phyloP scores from a whole-genome alignment of 2,113 vertebrate genomes.

The Trichomycterus rosablanca region DNA sequence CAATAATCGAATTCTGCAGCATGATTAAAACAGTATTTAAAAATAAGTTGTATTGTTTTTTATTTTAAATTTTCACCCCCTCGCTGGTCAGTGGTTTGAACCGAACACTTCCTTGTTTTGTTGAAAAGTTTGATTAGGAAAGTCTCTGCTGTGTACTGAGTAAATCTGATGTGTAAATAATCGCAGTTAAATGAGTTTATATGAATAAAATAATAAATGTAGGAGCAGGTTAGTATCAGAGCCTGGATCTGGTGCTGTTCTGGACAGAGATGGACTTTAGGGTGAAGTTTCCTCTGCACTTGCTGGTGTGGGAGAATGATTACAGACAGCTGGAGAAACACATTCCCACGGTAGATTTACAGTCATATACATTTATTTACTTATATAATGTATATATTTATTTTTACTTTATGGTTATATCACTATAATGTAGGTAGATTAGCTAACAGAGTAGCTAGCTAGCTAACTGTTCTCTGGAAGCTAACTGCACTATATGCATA shows the following conservation, averaged over 20 bases:
- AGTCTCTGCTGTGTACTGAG: background rate
- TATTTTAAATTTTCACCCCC: background rate
- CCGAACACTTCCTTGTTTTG: slow-evolving; percentile 16
- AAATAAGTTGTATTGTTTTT: too few relatives aligned
- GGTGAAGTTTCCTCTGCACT: slow-evolving; percentile 78
- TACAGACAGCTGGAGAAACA: slow-evolving; percentile 77
- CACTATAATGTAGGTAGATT: too few relatives aligned
- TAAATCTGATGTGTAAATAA: background rate
- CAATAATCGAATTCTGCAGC: too few relatives aligned
- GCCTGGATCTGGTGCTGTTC: too few relatives aligned
- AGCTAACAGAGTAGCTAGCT: too few relatives aligned
- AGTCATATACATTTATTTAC: background rate
- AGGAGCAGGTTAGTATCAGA: background rate
- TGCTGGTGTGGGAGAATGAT: slow-evolving; percentile 89
- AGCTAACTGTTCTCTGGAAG: background rate
- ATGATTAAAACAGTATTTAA: too few relatives aligned
- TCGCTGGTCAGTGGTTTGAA: background rate
- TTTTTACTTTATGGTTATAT: background rate
- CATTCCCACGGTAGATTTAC: slow-evolving; percentile 58
- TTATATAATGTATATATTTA: too few relatives aligned
- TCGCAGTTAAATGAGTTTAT: background rate
- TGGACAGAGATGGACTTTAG: slow-evolving; percentile 49
- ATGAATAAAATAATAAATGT: background rate
- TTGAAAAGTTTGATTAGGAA: slow-evolving; percentile 15
- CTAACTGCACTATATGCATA: background rate